Base-by-base conservation (phyloP, 2,113 vertebrate species). In the Neomonachus schauinslandi region DNA sequence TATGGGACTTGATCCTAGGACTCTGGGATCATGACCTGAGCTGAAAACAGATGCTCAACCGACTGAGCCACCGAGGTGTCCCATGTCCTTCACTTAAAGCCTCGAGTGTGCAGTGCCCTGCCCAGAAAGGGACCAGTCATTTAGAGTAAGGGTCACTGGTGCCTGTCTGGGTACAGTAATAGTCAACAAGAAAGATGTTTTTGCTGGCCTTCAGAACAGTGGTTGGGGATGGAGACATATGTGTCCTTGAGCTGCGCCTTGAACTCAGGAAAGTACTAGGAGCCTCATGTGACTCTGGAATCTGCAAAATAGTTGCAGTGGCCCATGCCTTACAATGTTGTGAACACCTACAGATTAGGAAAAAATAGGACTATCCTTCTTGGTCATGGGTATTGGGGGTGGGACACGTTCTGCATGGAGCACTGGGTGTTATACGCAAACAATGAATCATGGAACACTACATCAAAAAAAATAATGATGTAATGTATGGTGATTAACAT, bases 161-260 rank as follows among this genome's bases (percentile, higher is more conserved):
- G 0, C 15, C 33, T 53, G 10, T 12, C 13, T 53, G 7, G 28
- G 90, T 71, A 18, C 5, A 26, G 5, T 7, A 46, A 33, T 1
- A 2, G 61, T 69, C 61, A 15, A 0, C 7, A 42, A 21, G 77
- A n/a, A 6, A 8, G 4, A 5, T 5, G 2, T 33, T 11, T 1
- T 1, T 33, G 15, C 46, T 9, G 26, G 2, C 49, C 15, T 65
- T 33, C 1, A 1, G 18, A 10, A 8, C 1, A 0, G 26, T 36
- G n/a, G 13, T 18, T 18, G 19, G 7, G 36, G 19, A 4, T 76
- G 49, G 22, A 31, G 15, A 9, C 14, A 16, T 9, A 31, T 1
- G 22, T 3, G 33, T 28, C 49, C 26, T 49, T 36, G 42, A 79
- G 51, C 28, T 79, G 9, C 21, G 2, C 24, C 33, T 33, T 36